Evolutionary conservation across 2,113 vertebrate genomes (phyloP).

Genomic region (Grallaria varia): DNA sequence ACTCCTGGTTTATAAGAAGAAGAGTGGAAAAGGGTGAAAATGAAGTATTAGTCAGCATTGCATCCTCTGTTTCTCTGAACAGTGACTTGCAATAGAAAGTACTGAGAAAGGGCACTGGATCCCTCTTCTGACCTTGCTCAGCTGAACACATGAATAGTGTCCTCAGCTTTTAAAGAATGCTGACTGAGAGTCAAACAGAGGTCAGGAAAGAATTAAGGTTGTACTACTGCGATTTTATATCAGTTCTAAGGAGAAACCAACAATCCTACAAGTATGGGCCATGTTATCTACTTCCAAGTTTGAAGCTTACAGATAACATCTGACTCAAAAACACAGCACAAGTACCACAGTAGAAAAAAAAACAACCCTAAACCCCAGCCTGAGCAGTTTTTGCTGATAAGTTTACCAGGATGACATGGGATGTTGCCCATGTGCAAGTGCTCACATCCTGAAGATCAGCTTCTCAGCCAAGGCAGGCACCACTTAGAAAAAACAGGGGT

Average conservation of each 20-base stretch:
- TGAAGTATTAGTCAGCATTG: background rate
- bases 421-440: background rate
- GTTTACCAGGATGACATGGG: background rate
- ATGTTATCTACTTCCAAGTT: rapidly evolving
- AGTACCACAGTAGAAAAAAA: background rate
- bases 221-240: background rate
- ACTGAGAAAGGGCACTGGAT: background rate
- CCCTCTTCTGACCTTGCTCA: background rate
- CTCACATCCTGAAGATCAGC: background rate
- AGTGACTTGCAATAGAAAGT: background rate
- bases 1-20: background rate
- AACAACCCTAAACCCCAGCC: background rate
- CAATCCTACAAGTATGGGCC: rapidly evolving
- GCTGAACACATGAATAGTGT: background rate
- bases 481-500: background rate
- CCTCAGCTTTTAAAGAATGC: background rate
- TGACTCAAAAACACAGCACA: too few species aligned
- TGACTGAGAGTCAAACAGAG: background rate
- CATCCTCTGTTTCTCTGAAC: background rate
- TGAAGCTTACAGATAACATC: too few species aligned
- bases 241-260: background rate
- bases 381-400: background rate
- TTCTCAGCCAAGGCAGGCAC: background rate
- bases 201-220: background rate
- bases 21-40: background rate